phyloP scores from a whole-genome alignment of 2,888 invertebrate species.

The Aporophyla lueneburgensis region DNA sequence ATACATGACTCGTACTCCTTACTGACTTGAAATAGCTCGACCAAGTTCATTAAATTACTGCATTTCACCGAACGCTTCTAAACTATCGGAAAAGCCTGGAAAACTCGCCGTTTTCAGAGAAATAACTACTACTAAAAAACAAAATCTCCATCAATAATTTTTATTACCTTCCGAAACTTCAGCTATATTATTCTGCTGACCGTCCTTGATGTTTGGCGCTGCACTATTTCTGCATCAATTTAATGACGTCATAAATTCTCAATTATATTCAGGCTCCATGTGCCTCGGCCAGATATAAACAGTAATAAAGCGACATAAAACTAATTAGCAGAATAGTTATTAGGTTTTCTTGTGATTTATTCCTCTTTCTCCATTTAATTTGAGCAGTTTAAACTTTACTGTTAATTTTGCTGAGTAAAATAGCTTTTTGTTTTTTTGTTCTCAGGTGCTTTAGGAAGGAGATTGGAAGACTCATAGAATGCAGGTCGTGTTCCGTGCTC shows the following conservation, averaged over 20 bases:
- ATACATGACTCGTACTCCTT: too few relatives aligned
- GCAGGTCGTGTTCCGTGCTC: constrained; percentile 28
- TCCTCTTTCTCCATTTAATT: constrained; percentile 44
- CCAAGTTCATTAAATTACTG: neutral
- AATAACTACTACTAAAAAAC: constrained; percentile 20
- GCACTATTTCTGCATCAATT: constrained; percentile 88
- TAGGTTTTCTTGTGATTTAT: constrained; percentile 64
- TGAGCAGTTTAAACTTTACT: constrained; percentile 25
- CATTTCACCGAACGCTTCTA: neutral
- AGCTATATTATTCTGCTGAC: constrained; percentile 67
- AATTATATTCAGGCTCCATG: constrained; percentile 81
- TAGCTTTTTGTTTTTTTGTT: constrained; percentile 24
- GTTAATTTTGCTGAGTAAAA: constrained; percentile 25
- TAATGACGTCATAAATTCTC: constrained; percentile 88
- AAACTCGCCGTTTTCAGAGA: constrained; percentile 2
- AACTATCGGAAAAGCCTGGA: neutral
- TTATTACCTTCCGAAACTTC: constrained; percentile 19
- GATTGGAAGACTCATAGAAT: constrained; percentile 28
- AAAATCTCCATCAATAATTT: constrained; percentile 14
- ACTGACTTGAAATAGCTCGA: neutral
- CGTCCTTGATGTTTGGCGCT: constrained; percentile 72
- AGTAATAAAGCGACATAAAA: constrained; percentile 66
- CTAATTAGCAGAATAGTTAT: constrained; percentile 70
- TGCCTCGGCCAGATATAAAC: constrained; percentile 70
- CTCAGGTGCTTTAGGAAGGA: constrained; percentile 22